phyloP scores from a whole-genome alignment of 2,888 invertebrate genomes.

The Lottia scabra region DNA sequence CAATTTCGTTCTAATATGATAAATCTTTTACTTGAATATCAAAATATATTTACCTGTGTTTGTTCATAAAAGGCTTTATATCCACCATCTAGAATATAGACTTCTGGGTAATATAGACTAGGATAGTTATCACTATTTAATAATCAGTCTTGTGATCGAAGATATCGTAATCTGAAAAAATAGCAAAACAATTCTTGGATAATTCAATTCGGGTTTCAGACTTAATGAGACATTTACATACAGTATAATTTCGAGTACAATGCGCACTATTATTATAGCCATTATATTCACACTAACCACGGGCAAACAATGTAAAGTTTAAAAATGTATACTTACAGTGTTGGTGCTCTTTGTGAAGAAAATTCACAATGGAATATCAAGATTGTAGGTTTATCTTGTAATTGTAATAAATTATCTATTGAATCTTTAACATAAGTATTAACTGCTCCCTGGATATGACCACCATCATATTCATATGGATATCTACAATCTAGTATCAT shows the following conservation, averaged over 20 bases:
- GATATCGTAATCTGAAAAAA: constrained; percentile 80
- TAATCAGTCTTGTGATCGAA: constrained; percentile 84
- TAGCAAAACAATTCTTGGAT: too few relatives aligned
- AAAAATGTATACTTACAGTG: constrained; percentile 77
- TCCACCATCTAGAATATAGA: too few relatives aligned
- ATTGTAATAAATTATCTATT: constrained; percentile 68
- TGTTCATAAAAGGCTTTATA: constrained; percentile 62
- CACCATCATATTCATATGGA: constrained; percentile 93
- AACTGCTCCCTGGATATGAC: constrained; percentile 86
- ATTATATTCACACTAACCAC: too few relatives aligned
- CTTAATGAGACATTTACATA: too few relatives aligned
- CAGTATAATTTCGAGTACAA: not conserved
- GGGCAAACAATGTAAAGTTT: too few relatives aligned
- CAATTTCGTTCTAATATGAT: too few relatives aligned
- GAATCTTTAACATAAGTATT: constrained; percentile 87
- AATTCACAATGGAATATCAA: constrained; percentile 98
- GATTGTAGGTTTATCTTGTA: constrained; percentile 74
- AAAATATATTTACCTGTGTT: constrained; percentile 64
- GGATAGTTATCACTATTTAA: constrained; percentile 86
- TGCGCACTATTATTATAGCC: too few relatives aligned
- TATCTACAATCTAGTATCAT: constrained; percentile 93
- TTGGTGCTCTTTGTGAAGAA: constrained; percentile 94
- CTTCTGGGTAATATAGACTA: constrained; percentile 47
- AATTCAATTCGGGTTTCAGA: too few relatives aligned
- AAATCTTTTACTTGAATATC: too few relatives aligned